Evolutionary conservation across 1,140 invertebrate genomes (phyloP).

Genomic region (Papilio polytes): DNA sequence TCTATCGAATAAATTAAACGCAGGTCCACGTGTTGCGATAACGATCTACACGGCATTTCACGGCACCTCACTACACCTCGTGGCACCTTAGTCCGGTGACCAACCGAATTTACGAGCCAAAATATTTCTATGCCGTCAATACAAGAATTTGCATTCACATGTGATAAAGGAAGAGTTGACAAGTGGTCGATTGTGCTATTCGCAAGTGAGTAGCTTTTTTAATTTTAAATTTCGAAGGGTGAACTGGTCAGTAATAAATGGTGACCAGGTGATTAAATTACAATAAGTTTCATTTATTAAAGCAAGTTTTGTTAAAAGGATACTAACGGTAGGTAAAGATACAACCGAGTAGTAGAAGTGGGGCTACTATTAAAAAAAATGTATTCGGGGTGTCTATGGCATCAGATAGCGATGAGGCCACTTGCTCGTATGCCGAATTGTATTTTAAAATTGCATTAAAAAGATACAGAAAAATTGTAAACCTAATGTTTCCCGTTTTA

Average conservation of each 20-base stretch:
- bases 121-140: slow-evolving; percentile 60
- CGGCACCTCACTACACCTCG: background rate
- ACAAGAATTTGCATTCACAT: slow-evolving; percentile 61
- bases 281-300: slow-evolving; percentile 62
- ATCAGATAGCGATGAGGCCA: too few species aligned
- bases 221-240: slow-evolving; percentile 46
- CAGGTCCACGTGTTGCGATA: slow-evolving; percentile 64
- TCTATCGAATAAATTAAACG: slow-evolving; percentile 63
- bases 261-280: slow-evolving; percentile 75
- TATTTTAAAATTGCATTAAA: background rate
- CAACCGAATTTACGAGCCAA: slow-evolving; percentile 72
- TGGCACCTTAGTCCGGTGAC: background rate
- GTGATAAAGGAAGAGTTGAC: slow-evolving; percentile 58
- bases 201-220: slow-evolving; percentile 58
- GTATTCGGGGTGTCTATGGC: too few species aligned
- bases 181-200: slow-evolving; percentile 78
- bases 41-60: slow-evolving; percentile 53
- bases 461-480: background rate
- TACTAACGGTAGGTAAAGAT: slow-evolving; percentile 45
- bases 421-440: too few species aligned
- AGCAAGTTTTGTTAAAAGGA: slow-evolving; percentile 39
- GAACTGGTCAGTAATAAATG: slow-evolving; percentile 47
- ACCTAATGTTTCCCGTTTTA: background rate
- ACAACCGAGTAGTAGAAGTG: background rate
- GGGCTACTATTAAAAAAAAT: background rate